Evolutionary conservation across 2,113 vertebrate genomes (phyloP), one percentile per base, ranked within the genome.

Genomic region (Muntiacus muntjak): DNA sequence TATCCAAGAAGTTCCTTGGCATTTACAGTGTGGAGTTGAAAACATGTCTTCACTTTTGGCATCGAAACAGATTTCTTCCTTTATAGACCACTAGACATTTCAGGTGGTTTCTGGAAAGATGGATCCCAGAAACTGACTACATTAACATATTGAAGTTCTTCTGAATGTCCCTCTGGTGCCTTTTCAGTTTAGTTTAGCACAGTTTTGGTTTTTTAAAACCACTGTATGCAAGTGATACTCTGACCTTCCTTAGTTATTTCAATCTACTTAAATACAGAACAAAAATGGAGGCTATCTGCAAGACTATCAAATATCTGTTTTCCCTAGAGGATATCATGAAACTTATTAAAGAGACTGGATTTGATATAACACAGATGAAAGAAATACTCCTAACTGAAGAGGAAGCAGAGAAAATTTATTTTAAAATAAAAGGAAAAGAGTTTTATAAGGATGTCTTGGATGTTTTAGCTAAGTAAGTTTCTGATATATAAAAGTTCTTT

Each of bases 381-480:
- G 88, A 95, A 55, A 23, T 93, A 0, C 0, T 40, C 13, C 43
- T 98, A 60, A 89, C 1, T 60, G 52, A n/a, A 17, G 89, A 96
- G 19, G 1, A 33, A 7, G 47, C 57, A 43, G 79, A 9, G 2
- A 91, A 89, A 52, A 26, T 98, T 84, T 98, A 98, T 45, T 79
- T 19, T 87, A 97, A 84, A 93, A 84, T 98, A 86, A 47, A 10
- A 93, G 21, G 12, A 16, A 98, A 64, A 87, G 28, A 71, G 0
- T 98, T 97, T 79, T 98, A 97, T 87, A 93, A 93, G 25, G 40
- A 84, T 62, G 10, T 98, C 16, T 16, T 97, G 87, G 60, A 79
- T 89, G 0, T 64, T 12, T 74, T 98, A 50, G 10, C 86, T 67
- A 95, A 91, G 98, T 98, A 97, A 98, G 98, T 97, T 83, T 94